Conservation (phyloP, 2,113 vertebrate genomes). For the Lepidothrix coronata region DNA sequence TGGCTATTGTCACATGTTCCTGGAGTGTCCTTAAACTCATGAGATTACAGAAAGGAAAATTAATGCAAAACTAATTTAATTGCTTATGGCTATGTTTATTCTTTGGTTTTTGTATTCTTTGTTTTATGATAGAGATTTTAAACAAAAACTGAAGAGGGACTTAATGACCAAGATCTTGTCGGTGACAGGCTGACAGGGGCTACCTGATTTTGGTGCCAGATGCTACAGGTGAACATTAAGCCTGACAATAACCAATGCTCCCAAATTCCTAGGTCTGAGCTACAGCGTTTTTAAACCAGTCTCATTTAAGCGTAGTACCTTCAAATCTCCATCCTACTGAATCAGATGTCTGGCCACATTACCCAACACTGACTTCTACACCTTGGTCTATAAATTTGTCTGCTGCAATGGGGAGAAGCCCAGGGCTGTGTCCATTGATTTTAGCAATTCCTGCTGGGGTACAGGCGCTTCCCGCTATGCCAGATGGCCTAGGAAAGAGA, state of each 20-base stretch:
- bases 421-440: background rate
- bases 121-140: background rate
- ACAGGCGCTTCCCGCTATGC: background rate
- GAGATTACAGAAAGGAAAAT: background rate
- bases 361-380: background rate
- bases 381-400: background rate
- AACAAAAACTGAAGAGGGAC: background rate
- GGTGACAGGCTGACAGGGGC: background rate
- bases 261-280: background rate
- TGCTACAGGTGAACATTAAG: background rate
- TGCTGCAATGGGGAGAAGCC: background rate
- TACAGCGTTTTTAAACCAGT: background rate
- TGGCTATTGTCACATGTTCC: background rate
- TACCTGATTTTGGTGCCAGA: background rate
- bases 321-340: background rate
- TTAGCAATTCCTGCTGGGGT: background rate
- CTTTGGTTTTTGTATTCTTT: background rate
- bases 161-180: background rate
- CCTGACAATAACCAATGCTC: background rate
- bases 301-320: background rate
- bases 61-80: background rate
- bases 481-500: background rate
- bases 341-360: background rate
- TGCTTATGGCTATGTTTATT: background rate
- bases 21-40: background rate